Base-by-base conservation (phyloP, 2,113 vertebrate species). In the Conger conger region DNA sequence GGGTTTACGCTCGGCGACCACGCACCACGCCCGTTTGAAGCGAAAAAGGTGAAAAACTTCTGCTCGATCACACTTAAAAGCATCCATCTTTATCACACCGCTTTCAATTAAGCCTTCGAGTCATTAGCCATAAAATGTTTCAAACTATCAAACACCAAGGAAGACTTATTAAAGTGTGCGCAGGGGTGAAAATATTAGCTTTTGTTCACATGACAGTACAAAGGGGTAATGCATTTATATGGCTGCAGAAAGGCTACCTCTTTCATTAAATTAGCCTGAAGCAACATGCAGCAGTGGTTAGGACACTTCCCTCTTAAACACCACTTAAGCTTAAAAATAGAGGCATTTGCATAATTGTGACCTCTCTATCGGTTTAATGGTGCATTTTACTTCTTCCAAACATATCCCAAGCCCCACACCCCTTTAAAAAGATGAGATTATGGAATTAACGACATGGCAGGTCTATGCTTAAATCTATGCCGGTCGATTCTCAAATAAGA, bases 31-130 rank as follows among this genome's bases (percentile, higher is more conserved):
- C 57, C 27, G 18, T 27, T 1, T 3, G 3, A 63, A 63, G 27
- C 8, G 57, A 27, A 63, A 63, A 27, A 4, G 23, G 23, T 18
- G 8, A 63, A 63, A 23, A 63, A 5, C 11, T 63, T 3, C 20
- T 23, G 57, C 57, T 63, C 23, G 18, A 63, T 27, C 57, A 82
- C 76, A 82, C 78, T 90, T 94, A 90, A 91, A 94, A 93, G 91
- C 92, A 94, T 94, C 93, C 92, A 94, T 95, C 88, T 93, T 94
- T 88, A 94, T 94, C 90, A 92, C 92, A 91, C 87, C n/a, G 77
- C 84, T 90, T 93, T 94, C 93, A 93, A 94, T 94, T 91, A 94
- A 86, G 87, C 87, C 88, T 91, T 89, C 88, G 87, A 92, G 92
- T 91, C 87, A 89, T 88, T 90, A 87, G 88, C 86, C 88, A 92